These are phyloP conservation scores for Ischnus inquisitorius DNA, from an alignment of 2,888 invertebrate genomes.

Conservation along the genomic window DNA sequence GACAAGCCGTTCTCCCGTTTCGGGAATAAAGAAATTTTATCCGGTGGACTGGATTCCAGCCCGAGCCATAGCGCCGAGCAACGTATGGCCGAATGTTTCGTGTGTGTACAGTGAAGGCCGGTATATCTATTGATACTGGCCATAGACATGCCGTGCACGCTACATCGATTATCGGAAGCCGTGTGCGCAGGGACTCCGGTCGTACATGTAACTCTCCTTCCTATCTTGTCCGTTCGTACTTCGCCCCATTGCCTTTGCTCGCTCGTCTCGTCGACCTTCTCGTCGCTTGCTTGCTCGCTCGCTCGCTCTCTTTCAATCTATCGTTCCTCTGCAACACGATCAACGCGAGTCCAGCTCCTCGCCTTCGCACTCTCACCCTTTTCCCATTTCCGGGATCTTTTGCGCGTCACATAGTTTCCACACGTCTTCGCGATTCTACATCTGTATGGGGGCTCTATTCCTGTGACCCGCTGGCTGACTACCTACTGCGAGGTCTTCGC, in stretches of 20 bases:
- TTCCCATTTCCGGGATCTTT: slow-evolving; percentile 18
- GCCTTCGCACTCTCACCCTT: slow-evolving; percentile 7
- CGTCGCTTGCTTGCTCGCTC: not conserved
- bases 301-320: not conserved
- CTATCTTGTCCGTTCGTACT: slow-evolving; percentile 27
- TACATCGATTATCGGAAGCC: slow-evolving; percentile 75
- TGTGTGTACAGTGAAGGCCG: not conserved
- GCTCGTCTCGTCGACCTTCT: slow-evolving; percentile 3
- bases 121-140: slow-evolving; percentile 13
- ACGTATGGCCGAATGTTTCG: not conserved
- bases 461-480: slow-evolving; percentile 32
- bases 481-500: not conserved
- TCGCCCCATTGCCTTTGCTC: slow-evolving; percentile 12
- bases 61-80: slow-evolving; percentile 26
- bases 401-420: slow-evolving; percentile 42
- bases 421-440: slow-evolving; percentile 54
- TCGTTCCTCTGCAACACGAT: slow-evolving; percentile 1
- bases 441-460: slow-evolving; percentile 9
- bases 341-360: slow-evolving; percentile 13
- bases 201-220: slow-evolving; percentile 57
- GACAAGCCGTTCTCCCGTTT: slow-evolving; percentile 24
- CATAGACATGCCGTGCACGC: slow-evolving; percentile 64
- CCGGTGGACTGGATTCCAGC: slow-evolving; percentile 34
- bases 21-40: slow-evolving; percentile 58
- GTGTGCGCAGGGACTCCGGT: slow-evolving; percentile 22